A percentile compares a stretch with the other conserved stretches of the same genome.
These are phyloP conservation scores for Ceramica pisi DNA, from an alignment of 2,888 invertebrate genomes.

Conservation along the genomic window DNA sequence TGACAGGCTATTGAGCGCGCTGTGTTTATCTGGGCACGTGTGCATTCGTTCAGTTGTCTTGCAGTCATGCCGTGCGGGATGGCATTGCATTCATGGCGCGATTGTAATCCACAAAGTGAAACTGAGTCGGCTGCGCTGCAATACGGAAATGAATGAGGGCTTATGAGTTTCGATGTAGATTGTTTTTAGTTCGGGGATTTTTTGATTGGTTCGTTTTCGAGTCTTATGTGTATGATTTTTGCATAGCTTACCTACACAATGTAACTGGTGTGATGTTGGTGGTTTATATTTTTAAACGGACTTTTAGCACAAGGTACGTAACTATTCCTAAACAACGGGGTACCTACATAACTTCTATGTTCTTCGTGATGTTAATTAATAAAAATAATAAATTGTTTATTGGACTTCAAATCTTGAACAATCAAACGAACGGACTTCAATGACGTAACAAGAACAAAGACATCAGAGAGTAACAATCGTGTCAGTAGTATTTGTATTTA, in stretches of 20 bases:
- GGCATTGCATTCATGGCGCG: conserved; percentile 57
- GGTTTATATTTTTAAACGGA: not conserved
- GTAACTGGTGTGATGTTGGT: not conserved
- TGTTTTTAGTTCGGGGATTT: not conserved
- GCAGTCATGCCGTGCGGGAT: conserved; percentile 44
- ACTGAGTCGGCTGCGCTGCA: conserved; percentile 23
- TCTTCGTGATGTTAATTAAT: too few relatives aligned
- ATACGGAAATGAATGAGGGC: conserved; percentile 34
- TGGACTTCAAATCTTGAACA: too few relatives aligned
- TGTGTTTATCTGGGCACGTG: conserved; percentile 71
- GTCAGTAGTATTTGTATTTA: too few relatives aligned
- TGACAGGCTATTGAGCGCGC: conserved; percentile 69
- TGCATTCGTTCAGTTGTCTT: conserved; percentile 69
- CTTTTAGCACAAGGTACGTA: not conserved
- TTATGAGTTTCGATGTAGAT: conserved; percentile 10
- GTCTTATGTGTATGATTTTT: not conserved
- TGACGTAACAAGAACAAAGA: too few relatives aligned
- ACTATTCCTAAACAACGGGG: too few relatives aligned
- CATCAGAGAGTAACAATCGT: too few relatives aligned
- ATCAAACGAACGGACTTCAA: too few relatives aligned
- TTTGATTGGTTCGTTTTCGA: not conserved
- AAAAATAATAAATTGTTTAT: too few relatives aligned
- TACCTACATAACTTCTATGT: too few relatives aligned
- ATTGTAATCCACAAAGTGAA: conserved; percentile 63
- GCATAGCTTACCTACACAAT: too few relatives aligned